Conservation (phyloP, 2,797 vertebrate genomes). For the Cichlasoma orientale region DNA sequence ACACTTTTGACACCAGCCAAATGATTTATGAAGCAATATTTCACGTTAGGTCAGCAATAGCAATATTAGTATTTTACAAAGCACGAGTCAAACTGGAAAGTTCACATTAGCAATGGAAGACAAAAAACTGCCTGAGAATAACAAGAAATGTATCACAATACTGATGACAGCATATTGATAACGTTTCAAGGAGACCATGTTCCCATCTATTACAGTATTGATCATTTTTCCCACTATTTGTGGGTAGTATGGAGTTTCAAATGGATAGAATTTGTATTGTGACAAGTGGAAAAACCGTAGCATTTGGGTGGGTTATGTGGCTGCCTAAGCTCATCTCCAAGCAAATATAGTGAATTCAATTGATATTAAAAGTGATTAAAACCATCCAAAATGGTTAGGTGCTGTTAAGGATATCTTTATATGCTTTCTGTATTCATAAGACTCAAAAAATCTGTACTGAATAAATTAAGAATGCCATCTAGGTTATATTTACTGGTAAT, state of each 20-base stretch:
- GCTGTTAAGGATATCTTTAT: not conserved
- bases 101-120: too few relatives aligned
- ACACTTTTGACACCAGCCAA: not conserved
- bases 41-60: not conserved
- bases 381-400: not conserved
- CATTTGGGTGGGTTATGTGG: slow-evolving; percentile 4
- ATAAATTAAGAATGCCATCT: slow-evolving; percentile 21
- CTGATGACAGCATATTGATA: slow-evolving; percentile 14
- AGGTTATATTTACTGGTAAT: not conserved
- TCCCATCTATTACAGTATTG: slow-evolving; percentile 31
- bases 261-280: slow-evolving; percentile 28
- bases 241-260: slow-evolving; percentile 34
- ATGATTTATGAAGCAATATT: not conserved
- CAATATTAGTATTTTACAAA: not conserved
- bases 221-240: slow-evolving; percentile 37
- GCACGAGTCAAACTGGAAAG: not conserved
- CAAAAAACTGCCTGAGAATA: not conserved
- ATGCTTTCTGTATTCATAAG: slow-evolving; percentile 13
- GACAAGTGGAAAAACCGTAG: slow-evolving; percentile 1
- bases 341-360: not conserved
- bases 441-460: not conserved
- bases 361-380: slow-evolving; percentile 11
- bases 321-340: not conserved
- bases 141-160: slow-evolving; percentile 13
- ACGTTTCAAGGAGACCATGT: slow-evolving; percentile 1